A percentile compares a stretch with the other conserved stretches of the same genome.
These are phyloP conservation scores for Gobio gobio DNA, from an alignment of 2,113 vertebrate species.

Conservation along the genomic window DNA sequence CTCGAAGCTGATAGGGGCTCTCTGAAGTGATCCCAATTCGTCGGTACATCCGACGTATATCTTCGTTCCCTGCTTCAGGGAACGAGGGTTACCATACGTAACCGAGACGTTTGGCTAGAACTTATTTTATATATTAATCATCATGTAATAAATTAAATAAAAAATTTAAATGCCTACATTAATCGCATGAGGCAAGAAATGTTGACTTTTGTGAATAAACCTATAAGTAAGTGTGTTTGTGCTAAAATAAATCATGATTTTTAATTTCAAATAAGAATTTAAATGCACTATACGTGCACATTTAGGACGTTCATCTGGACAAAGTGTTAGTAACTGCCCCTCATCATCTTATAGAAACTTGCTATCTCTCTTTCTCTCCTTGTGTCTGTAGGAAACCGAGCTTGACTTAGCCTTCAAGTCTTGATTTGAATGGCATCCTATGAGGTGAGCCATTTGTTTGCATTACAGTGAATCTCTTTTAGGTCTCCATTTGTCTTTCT, in stretches of 20 bases:
- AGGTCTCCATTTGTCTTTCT: constrained; percentile 29
- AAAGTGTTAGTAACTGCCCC: not conserved
- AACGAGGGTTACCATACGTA: too few species aligned
- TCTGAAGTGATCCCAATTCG: too few species aligned
- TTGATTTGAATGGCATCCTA: constrained; percentile 61
- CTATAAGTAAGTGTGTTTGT: not conserved
- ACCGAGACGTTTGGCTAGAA: too few species aligned
- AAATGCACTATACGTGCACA: not conserved
- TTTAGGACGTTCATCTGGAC: not conserved
- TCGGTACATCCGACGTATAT: too few species aligned
- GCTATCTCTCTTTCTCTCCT: constrained; percentile 39
- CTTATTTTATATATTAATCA: too few species aligned
- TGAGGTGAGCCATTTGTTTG: constrained; percentile 51
- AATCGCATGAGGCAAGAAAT: not conserved
- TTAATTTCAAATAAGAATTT: not conserved
- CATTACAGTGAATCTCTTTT: constrained; percentile 45
- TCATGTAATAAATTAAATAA: not conserved
- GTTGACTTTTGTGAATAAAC: not conserved
- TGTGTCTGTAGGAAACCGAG: constrained; percentile 57
- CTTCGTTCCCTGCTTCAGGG: too few species aligned
- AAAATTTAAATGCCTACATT: not conserved
- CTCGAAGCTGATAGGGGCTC: too few species aligned
- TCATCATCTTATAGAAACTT: not conserved
- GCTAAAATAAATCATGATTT: not conserved
- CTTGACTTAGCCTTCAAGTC: constrained; percentile 56